A percentile compares a stretch with the other conserved stretches of the same genome.
Evolutionary conservation across 2,888 invertebrate genomes (phyloP).

Genomic region (Mayetiola destructor): DNA sequence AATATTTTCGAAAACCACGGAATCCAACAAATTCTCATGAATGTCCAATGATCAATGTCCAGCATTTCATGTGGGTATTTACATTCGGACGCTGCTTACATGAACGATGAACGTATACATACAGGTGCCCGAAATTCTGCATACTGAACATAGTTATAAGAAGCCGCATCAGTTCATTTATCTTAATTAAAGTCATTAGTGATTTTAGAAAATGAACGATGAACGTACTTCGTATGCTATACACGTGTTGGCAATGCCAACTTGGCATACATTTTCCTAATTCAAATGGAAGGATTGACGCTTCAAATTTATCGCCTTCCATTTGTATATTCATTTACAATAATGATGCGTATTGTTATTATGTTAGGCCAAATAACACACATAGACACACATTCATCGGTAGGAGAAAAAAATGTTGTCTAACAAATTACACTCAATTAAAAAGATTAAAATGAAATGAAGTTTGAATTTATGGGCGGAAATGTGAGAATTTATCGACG

Average conservation of each 20-base stretch:
- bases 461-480: constrained; percentile 7
- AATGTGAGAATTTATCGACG: neutral
- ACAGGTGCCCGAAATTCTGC: neutral
- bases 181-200: constrained; percentile 13
- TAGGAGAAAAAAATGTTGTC: neutral
- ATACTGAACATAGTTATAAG: neutral
- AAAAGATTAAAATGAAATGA: constrained; percentile 8
- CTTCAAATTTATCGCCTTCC: neutral
- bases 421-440: constrained; percentile 12
- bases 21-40: no score
- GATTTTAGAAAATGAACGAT: constrained; percentile 11
- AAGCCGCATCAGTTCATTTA: constrained; percentile 7
- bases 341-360: no score
- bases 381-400: no score
- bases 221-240: neutral
- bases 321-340: neutral
- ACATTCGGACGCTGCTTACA: no score
- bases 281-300: no score
- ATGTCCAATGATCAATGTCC: no score
- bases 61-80: no score
- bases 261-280: no score
- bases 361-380: no score
- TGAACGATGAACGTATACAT: no score
- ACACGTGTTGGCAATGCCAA: neutral
- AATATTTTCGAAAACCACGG: no score